Conservation (phyloP, 2,888 invertebrate genomes). For the Caradrina kadenii region DNA sequence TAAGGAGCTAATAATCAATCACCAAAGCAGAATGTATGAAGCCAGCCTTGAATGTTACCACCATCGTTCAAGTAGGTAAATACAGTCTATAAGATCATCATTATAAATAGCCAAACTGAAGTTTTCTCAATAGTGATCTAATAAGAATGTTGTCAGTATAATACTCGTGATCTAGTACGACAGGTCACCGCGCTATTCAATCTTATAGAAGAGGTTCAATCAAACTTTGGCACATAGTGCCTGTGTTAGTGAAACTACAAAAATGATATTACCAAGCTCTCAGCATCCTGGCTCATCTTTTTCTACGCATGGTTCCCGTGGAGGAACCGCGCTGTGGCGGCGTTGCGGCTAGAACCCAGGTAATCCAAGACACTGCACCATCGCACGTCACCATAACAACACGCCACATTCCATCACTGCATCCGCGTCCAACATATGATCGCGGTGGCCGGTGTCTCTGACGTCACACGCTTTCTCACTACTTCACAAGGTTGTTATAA, state of each 20-base stretch:
- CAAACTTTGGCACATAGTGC: conserved; percentile 4
- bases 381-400: conserved; percentile 87
- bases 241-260: conserved; percentile 65
- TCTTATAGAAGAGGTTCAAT: conserved; percentile 1
- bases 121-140: conserved; percentile 69
- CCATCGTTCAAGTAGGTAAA: conserved; percentile 67
- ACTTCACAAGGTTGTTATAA: conserved; percentile 81
- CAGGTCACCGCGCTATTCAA: conserved; percentile 24
- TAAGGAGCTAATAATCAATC: conserved; percentile 8
- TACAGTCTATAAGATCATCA: conserved; percentile 78
- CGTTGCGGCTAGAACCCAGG: conserved; percentile 79
- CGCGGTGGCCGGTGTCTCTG: conserved; percentile 85
- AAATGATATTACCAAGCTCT: conserved; percentile 92
- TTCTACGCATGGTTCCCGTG: conserved; percentile 91
- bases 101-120: conserved; percentile 82
- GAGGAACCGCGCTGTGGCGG: conserved; percentile 84
- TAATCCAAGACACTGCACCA: conserved; percentile 83
- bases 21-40: conserved; percentile 42
- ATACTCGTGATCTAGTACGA: conserved; percentile 32
- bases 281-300: conserved; percentile 93
- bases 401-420: conserved; percentile 90
- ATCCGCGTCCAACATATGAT: conserved; percentile 90
- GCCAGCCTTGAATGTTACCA: conserved; percentile 74
- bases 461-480: conserved; percentile 89
- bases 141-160: conserved; percentile 57